Base-by-base conservation (phyloP, 2,113 vertebrate species). In the Charina bottae region DNA sequence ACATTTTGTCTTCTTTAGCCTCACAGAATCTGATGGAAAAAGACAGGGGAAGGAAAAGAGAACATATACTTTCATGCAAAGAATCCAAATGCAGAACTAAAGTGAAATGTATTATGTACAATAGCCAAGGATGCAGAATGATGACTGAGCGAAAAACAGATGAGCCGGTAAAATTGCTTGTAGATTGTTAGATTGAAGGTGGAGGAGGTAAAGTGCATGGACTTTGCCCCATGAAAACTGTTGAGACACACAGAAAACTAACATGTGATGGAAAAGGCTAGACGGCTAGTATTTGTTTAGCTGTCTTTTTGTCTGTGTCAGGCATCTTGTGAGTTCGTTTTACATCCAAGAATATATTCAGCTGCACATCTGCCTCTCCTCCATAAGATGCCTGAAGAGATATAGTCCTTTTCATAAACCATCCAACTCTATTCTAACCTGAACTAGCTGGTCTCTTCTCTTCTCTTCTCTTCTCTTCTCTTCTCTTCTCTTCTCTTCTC, bases 41-140 rank as follows among this genome's bases (percentile, higher is more conserved):
- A 0, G 46, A 8, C 9, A 86, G 56, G 46, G 24, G 46, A 0
- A 0, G n/a, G 2, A 24, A 62, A 37, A 13, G 0, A 0, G 0
- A 2, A 17, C 24, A 56, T 26, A 0, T 0, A 0, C 3, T 0
- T 13, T 46, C 6, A 90, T 88, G 49, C 37, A 33, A 68, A 1
- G 10, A 24, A 62, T 12, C 72, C 4, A 13, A 42, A 28, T 60
- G 10, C 4, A 2, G 15, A 90, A 6, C 28, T 3, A 26, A 68
- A 54, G 56, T n/a, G 8, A 86, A 87, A 78, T 42, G 1, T 0
- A 15, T 19, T 68, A 37, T 26, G 85, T 93, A 78, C 1, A 11
- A 37, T 28, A 46, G 46, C 23, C 4, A 90, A 12, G 28, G 13
- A 37, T 11, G n/a, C 56, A 42, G 53, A 54, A 83, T 28, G 1